Evolutionary conservation across 1,140 invertebrate species (phyloP).

Genomic region (Procambarus clarkii): DNA sequence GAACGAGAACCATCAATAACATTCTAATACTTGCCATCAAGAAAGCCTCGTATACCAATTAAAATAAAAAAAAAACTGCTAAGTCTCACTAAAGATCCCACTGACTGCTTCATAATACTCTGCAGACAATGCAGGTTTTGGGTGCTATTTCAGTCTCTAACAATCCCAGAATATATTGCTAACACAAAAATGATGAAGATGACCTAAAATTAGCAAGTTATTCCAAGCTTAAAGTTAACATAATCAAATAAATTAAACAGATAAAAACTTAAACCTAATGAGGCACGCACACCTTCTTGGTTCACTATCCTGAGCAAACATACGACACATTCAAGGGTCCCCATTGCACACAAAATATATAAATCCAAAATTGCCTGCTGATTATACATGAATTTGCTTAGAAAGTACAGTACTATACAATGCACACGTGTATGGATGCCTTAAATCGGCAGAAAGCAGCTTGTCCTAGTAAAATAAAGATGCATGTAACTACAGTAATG

Average conservation of each 20-base stretch:
- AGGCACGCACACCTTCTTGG: slow-evolving; percentile 23
- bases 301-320: slow-evolving; percentile 31
- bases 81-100: background rate
- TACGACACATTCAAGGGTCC: background rate
- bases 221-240: background rate
- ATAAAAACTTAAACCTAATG: slow-evolving; percentile 11
- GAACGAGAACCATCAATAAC: background rate
- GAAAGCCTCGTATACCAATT: background rate
- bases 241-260: background rate
- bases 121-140: background rate
- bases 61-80: background rate
- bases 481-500: too few species aligned
- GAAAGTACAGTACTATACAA: background rate
- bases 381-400: background rate
- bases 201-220: background rate
- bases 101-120: background rate
- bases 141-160: background rate
- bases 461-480: background rate
- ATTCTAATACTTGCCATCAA: background rate
- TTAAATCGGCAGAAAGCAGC: background rate
- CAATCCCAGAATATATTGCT: background rate
- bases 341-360: background rate
- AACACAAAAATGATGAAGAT: background rate
- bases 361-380: background rate
- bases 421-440: background rate